These are phyloP conservation scores for Drosophila sulfurigaster DNA, from an alignment of 1,140 invertebrate genomes.

Conservation along the genomic window DNA sequence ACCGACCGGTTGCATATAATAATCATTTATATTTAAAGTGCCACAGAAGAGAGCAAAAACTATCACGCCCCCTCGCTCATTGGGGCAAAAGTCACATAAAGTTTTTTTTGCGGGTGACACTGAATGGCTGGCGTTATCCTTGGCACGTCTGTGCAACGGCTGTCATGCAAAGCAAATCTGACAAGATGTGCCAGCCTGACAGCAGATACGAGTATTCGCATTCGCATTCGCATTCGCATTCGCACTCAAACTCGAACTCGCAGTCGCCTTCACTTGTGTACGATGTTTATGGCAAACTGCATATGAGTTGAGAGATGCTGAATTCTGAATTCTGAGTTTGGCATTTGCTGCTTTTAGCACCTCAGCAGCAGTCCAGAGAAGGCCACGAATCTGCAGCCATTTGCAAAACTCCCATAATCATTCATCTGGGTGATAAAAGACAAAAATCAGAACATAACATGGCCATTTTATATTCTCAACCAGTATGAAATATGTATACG, in stretches of 20 bases:
- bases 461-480: slow-evolving; percentile 51
- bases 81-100: neutral
- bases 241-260: neutral
- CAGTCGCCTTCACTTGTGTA: neutral
- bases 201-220: slow-evolving; percentile 14
- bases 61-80: neutral
- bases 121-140: slow-evolving; percentile 66
- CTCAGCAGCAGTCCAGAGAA: neutral
- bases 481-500: neutral
- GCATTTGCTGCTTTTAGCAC: slow-evolving; percentile 34
- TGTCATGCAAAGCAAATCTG: slow-evolving; percentile 68
- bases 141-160: slow-evolving; percentile 64
- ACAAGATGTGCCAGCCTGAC: slow-evolving; percentile 73
- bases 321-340: neutral
- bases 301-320: slow-evolving; percentile 9
- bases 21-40: slow-evolving; percentile 56
- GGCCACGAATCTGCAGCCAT: neutral
- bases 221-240: neutral
- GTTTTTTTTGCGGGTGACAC: slow-evolving; percentile 18
- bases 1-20: slow-evolving; percentile 38
- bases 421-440: slow-evolving; percentile 66
- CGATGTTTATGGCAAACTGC: slow-evolving; percentile 24
- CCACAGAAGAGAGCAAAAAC: slow-evolving; percentile 9
- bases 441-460: slow-evolving; percentile 60
- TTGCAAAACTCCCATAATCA: slow-evolving; percentile 58